Evolutionary conservation across 2,113 vertebrate species (phyloP).

Genomic region (Sander vitreus): DNA sequence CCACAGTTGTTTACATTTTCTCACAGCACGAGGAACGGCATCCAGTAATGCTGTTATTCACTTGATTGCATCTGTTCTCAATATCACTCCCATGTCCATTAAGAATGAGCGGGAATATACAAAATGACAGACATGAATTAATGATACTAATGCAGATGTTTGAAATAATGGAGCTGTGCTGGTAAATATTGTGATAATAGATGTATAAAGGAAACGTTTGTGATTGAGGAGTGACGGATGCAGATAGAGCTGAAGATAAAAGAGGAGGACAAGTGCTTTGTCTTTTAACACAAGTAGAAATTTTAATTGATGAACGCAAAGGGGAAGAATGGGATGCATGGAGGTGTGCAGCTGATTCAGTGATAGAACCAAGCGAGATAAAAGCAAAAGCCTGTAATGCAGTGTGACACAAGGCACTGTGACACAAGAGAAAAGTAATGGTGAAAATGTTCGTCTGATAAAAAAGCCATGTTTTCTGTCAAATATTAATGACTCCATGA

Average conservation of each 20-base stretch:
- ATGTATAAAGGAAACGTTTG: neutral
- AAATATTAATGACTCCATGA: slow-evolving; percentile 85
- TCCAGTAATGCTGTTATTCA: slow-evolving; percentile 14
- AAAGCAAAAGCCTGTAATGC: slow-evolving; percentile 86
- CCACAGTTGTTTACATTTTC: slow-evolving; percentile 26
- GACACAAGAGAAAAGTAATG: slow-evolving; percentile 77
- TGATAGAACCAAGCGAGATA: slow-evolving; percentile 78
- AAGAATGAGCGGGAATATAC: neutral
- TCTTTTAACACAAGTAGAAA: slow-evolving; percentile 50
- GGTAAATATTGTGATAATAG: slow-evolving; percentile 10
- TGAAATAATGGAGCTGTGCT: slow-evolving; percentile 21
- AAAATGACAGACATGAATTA: slow-evolving; percentile 7
- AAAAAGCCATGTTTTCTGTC: slow-evolving; percentile 83
- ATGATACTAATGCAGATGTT: slow-evolving; percentile 24
- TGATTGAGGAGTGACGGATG: slow-evolving; percentile 6
- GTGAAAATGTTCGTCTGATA: slow-evolving; percentile 80
- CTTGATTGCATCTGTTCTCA: slow-evolving; percentile 33
- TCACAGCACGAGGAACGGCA: neutral
- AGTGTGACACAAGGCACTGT: slow-evolving; percentile 72
- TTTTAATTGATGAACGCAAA: slow-evolving; percentile 48
- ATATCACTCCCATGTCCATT: neutral
- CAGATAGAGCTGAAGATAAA: slow-evolving; percentile 25
- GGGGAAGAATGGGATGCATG: slow-evolving; percentile 25
- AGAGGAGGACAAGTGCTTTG: slow-evolving; percentile 31
- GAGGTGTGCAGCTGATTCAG: slow-evolving; percentile 51